Base-by-base conservation (phyloP, 2,888 invertebrate genomes). In the Plebejus anna region DNA sequence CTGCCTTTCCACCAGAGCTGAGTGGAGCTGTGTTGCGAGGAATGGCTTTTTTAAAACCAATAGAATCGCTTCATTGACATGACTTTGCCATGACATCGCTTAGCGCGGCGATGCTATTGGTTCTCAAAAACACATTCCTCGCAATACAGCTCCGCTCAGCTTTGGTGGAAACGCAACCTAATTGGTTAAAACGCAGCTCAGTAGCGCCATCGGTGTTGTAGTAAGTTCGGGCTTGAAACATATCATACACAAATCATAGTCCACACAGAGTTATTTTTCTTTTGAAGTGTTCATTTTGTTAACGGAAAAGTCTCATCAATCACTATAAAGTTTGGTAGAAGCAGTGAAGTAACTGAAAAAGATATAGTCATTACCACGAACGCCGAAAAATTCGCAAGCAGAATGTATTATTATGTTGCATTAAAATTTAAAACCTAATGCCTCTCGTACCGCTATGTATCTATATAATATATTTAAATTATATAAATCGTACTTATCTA, bases 401-500 rank as follows among this genome's bases (percentile, higher is more conserved):
- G 71, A 71, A 71, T 76, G 59, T 78, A 76, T 71, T 59, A 75
- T 47, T 28, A 61, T 75, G 72, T 78, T 77, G 77, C 79, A 79
- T 76, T 77, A 80, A 80, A 81, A 81, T 79, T 81, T 78, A 80
- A 80, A 81, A 81, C 79, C 81, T 79, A 80, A 78, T 77, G 77
- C 78, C 77, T 79, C 80, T 75, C 66, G 76, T 75, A 76, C 76
- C 76, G 77, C 71, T 61, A 78, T 80, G 77, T 78, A 77, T 79
- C 77, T 81, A 80, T 80, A 76, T 79, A 78, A 32, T 80, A 77
- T 79, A 79, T 77, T 55, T 71, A 79, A 80, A 80, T 81, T 78
- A 81, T 80, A 81, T 76, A 78, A 80, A 80, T 71, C 81, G 80
- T 81, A 80, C 79, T 78, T 80, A 81, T 81, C 80, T 81, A 81